Evolutionary conservation across 1,140 invertebrate genomes (phyloP).

Genomic region (Heliconius eleuchia): DNA sequence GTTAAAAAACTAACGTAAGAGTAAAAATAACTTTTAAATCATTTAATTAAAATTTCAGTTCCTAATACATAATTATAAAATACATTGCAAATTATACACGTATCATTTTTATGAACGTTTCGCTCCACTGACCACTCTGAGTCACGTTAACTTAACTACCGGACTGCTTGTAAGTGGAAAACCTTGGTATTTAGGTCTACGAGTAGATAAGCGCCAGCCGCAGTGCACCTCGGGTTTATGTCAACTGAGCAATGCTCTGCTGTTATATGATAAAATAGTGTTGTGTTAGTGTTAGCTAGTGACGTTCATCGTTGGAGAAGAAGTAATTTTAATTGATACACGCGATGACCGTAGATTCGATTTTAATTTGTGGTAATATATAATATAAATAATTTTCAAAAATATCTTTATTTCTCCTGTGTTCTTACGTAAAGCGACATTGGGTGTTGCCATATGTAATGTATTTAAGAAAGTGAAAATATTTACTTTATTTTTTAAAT

Average conservation of each 20-base stretch:
- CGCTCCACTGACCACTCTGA: constrained; percentile 18
- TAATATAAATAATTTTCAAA: too few relatives aligned
- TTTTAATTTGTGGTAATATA: too few relatives aligned
- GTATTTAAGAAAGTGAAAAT: too few relatives aligned
- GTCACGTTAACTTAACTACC: constrained; percentile 26
- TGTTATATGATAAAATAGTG: background rate
- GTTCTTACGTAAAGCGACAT: too few relatives aligned
- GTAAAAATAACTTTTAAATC: too few relatives aligned
- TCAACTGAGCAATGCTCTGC: background rate
- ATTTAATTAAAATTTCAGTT: background rate
- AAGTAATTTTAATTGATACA: background rate
- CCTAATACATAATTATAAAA: background rate
- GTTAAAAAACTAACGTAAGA: too few relatives aligned
- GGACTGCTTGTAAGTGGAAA: constrained; percentile 20
- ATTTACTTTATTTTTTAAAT: too few relatives aligned
- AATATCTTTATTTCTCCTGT: too few relatives aligned
- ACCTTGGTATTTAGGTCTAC: constrained; percentile 33
- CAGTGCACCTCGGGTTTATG: constrained; percentile 30
- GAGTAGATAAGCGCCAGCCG: constrained; percentile 28
- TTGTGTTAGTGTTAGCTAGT: background rate
- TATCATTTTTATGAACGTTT: constrained; percentile 3
- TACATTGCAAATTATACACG: background rate
- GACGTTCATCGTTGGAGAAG: background rate
- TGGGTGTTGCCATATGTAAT: too few relatives aligned
- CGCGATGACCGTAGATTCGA: too few relatives aligned